These are phyloP conservation scores for Callaeas wilsoni DNA, from an alignment of 2,113 vertebrate genomes.

Conservation along the genomic window DNA sequence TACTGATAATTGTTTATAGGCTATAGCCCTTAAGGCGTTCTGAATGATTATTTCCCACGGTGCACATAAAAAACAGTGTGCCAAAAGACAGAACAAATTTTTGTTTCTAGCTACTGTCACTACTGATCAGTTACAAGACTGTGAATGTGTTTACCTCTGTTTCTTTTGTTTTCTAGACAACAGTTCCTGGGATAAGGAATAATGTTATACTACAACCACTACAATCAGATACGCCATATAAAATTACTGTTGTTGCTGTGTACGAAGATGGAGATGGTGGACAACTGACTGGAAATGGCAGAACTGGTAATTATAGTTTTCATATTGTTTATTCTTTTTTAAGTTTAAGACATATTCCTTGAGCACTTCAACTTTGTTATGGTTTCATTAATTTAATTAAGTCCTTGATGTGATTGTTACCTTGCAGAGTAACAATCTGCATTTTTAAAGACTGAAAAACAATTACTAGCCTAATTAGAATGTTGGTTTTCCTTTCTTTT, in stretches of 20 bases:
- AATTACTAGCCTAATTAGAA: not conserved
- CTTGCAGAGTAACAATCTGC: not conserved
- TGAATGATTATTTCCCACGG: not conserved
- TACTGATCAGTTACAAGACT: not conserved
- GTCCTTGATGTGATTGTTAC: not conserved
- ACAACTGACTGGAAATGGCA: slow-evolving; percentile 84
- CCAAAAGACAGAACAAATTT: not conserved
- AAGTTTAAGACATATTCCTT: not conserved
- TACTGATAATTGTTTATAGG: not conserved
- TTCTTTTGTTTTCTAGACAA: slow-evolving; percentile 73
- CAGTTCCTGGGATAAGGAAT: slow-evolving; percentile 91
- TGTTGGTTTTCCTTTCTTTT: slow-evolving; percentile 8
- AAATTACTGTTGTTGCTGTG: slow-evolving; percentile 89
- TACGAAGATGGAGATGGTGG: slow-evolving; percentile 90
- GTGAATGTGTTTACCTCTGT: not conserved
- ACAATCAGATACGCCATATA: slow-evolving; percentile 87
- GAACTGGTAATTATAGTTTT: slow-evolving; percentile 77
- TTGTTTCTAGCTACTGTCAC: not conserved
- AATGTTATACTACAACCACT: slow-evolving; percentile 87
- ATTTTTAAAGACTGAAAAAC: not conserved
- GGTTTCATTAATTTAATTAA: not conserved
- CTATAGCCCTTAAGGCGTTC: not conserved
- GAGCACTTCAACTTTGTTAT: not conserved
- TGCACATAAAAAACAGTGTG: not conserved
- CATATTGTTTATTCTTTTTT: not conserved